A percentile compares a stretch with the other conserved stretches of the same genome.
phyloP scores from a whole-genome alignment of 2,888 invertebrate genomes.

The Dicyrtomina minuta region DNA sequence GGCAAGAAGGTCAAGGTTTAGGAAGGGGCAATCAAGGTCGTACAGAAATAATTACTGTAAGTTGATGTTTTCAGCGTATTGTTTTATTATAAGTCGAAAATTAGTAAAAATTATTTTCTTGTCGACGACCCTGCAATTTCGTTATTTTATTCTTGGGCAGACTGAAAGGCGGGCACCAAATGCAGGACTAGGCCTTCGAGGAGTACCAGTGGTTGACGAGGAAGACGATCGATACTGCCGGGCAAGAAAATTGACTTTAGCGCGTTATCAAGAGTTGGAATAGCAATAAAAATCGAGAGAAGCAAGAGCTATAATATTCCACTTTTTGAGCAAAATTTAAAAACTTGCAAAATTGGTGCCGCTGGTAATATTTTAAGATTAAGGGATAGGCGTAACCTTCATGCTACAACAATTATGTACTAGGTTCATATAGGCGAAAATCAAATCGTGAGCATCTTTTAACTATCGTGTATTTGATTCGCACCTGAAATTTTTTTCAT shows the following conservation, averaged over 20 bases:
- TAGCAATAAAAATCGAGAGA: not conserved
- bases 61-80: conserved; percentile 42
- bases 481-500: no score
- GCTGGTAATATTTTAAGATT: not conserved
- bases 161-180: conserved; percentile 68
- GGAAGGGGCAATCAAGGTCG: conserved; percentile 91
- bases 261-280: conserved; percentile 75
- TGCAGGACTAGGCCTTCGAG: conserved; percentile 84
- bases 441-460: no score
- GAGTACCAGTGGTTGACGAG: conserved; percentile 73
- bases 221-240: conserved; percentile 86
- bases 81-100: conserved; percentile 18
- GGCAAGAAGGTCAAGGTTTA: conserved; percentile 95
- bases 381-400: no score
- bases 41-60: conserved; percentile 86
- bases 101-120: not conserved
- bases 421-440: no score
- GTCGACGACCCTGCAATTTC: no score
- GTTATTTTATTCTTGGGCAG: conserved; percentile 58
- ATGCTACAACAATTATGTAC: no score
- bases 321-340: not conserved
- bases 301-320: not conserved
- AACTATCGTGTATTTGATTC: no score
- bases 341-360: not conserved
- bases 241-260: conserved; percentile 85